Base-by-base conservation (phyloP, 1,140 invertebrate species). In the Bilobella aurantiaca region DNA sequence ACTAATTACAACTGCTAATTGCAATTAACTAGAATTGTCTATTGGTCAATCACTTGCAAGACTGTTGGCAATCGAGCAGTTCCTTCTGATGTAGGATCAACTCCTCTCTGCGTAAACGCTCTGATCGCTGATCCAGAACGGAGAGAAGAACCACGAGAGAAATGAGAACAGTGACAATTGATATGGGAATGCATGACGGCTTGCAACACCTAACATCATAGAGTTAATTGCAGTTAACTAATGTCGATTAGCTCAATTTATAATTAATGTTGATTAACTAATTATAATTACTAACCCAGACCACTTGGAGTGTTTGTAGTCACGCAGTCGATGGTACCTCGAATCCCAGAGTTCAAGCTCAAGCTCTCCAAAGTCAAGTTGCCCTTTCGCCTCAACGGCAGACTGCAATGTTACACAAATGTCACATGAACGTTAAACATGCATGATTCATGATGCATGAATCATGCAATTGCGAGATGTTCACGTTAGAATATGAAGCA, bases 131-230 rank as follows among this genome's bases (percentile, higher is more conserved):
- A 73, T 88, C 87, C 63, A 89, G 75, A n/a, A 90, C 75, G 0
- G 87, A 87, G 23, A 89, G 79, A 56, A 89, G 75, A 16, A 90
- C 87, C 30, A 89, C 86, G 34, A 89, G 77, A 31, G 89, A 82
- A 65, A 89, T 88, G 60, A 90, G 74, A 28, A 88, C 77, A 69
- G 88, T 80, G 61, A 90, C 88, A 74, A 89, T 82, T 18, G 85
- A 85, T 42, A 90, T 87, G 23, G 87, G 87, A 70, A 90, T 87
- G 75, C 86, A 90, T 46, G 87, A 88, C 8, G 87, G 87, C 60
- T 84, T 81, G 76, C 86, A 87, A 86, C 83, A 85, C 53, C 79
- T 72, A 29, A 21, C 34, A 63, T 29, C 25, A 68, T 49, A 18
- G 34, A 8, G 18, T 42, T 18, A 12, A 12, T 42, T 12, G 34